Evolutionary conservation across 2,113 vertebrate species (phyloP), one percentile per base, ranked within the genome.

Genomic region (Thunnus maccoyii): DNA sequence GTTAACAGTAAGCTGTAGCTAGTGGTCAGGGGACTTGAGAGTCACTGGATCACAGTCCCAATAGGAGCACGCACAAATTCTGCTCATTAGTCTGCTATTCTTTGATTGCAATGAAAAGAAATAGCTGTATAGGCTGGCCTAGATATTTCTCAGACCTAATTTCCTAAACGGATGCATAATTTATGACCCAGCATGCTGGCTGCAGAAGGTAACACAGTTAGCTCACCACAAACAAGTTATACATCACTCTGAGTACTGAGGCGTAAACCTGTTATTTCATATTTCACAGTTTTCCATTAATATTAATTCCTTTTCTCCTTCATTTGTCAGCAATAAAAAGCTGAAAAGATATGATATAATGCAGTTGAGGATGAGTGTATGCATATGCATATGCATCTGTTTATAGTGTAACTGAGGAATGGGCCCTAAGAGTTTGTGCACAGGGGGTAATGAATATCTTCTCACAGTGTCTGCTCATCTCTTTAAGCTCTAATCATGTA

Each of bases 141-240:
- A 68, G 63, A 89, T 90, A 83, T 80, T 80, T 79, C 69, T 66
- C 74, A 90, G 83, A 74, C 77, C 74, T 70, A 55, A 82, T 92
- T 82, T 87, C 60, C 75, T 72, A 62, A 87, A 81, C 30, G 5
- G 78, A 89, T 91, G 68, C 76, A 91, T 87, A 61, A 92, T 90
- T 85, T 85, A 87, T 76, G 74, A 60, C 64, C 65, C 25, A 8
- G 11, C 30, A 58, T 41, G 17, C 25, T 61, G 64, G 58, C 57
- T 84, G 57, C 54, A 62, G 54, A 75, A 52, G 61, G 74, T 82
- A 78, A 78, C 18, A 8, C 65, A 67, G 55, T 82, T 36, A 75
- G 52, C 72, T 65, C 67, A 64, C 51, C 65, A 54, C 76, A 85
- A 88, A 91, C 68, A 88, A 86, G 36, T 79, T 78, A 76, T 89